Evolutionary conservation across 2,888 invertebrate genomes (phyloP).

Genomic region (Xylota segnis): DNA sequence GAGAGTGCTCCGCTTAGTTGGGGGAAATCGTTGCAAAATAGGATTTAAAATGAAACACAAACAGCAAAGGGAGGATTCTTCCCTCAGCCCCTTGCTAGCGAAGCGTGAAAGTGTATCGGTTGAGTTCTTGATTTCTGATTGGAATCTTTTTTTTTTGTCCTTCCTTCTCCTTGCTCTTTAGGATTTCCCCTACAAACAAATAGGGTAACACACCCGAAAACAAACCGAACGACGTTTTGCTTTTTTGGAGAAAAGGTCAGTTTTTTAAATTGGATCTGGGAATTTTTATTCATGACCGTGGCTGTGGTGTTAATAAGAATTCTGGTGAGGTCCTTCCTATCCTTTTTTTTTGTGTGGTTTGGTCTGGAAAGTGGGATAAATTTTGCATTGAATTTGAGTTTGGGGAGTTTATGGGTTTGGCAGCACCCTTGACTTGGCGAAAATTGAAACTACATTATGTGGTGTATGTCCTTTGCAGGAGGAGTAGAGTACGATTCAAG

Average conservation of each 20-base stretch:
- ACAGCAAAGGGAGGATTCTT: background rate
- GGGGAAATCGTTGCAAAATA: background rate
- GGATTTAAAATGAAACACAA: constrained; percentile 2
- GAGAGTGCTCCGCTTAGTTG: background rate
- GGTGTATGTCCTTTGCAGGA: no score
- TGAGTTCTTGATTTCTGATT: constrained; percentile 1
- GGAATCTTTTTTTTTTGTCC: background rate
- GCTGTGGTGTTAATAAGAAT: background rate
- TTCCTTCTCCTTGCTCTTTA: no score
- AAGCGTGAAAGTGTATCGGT: constrained; percentile 15
- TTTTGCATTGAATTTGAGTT: background rate
- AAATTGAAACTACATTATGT: background rate
- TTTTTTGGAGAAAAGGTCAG: background rate
- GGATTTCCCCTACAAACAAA: background rate
- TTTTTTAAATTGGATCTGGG: background rate
- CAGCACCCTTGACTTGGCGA: background rate
- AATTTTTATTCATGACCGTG: background rate
- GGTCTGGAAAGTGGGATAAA: background rate
- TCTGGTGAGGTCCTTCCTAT: background rate
- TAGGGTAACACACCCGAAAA: background rate
- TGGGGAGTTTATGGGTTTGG: background rate
- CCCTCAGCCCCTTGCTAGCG: background rate
- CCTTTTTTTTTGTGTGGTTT: background rate
- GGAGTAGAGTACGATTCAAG: no score
- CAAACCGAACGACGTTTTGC: background rate